A percentile compares a stretch with the other conserved stretches of the same genome.
Conservation (phyloP, 2,888 invertebrate species). For the Pycnomerus fuliginosus region DNA sequence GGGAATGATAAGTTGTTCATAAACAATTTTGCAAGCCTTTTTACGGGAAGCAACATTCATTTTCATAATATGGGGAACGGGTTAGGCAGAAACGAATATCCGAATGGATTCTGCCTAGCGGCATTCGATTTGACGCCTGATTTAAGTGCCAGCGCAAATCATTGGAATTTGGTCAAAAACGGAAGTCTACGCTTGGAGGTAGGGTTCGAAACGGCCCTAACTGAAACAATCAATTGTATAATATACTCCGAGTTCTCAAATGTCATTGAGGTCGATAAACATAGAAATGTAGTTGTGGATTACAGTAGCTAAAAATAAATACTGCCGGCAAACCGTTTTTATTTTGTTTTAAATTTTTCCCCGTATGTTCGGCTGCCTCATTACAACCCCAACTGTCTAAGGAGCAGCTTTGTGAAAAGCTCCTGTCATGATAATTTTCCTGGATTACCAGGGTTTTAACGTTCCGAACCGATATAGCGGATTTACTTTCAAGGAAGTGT, state of each 20-base stretch:
- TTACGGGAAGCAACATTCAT: slow-evolving; percentile 26
- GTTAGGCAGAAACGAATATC: neutral
- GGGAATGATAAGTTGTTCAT: no score
- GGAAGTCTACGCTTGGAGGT: slow-evolving; percentile 32
- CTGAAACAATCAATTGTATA: slow-evolving; percentile 29
- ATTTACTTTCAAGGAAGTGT: no score
- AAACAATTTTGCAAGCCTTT: no score
- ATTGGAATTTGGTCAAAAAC: slow-evolving; percentile 13
- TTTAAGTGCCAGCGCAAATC: slow-evolving; percentile 31
- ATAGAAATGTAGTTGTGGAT: slow-evolving; percentile 25
- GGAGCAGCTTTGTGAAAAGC: neutral
- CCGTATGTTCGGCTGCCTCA: neutral
- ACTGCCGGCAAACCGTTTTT: neutral
- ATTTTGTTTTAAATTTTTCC: neutral
- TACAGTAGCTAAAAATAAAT: slow-evolving; percentile 19
- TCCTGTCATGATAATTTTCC: no score
- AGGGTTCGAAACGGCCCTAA: slow-evolving; percentile 26
- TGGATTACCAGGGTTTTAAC: no score
- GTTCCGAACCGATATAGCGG: no score
- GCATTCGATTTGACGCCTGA: slow-evolving; percentile 24
- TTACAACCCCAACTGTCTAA: neutral
- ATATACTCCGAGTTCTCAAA: slow-evolving; percentile 39
- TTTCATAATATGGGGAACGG: slow-evolving; percentile 26
- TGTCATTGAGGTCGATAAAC: slow-evolving; percentile 34
- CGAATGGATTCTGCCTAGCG: slow-evolving; percentile 3